Conservation (phyloP, 1,140 invertebrate species). For the Holcopasites calliopsidis region DNA sequence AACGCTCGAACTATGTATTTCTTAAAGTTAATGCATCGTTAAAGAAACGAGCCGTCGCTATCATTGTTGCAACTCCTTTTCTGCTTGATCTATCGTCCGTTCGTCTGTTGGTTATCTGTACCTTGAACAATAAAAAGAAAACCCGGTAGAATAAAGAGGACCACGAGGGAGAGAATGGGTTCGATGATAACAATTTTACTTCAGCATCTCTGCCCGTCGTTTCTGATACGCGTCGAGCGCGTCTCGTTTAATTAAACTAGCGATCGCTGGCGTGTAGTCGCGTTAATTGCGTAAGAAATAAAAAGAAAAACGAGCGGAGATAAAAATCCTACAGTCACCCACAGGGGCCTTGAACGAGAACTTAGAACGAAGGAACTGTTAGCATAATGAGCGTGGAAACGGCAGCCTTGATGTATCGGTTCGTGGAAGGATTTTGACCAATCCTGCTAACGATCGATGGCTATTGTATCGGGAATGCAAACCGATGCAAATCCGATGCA, state of each 20-base stretch:
- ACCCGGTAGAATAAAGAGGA: background rate
- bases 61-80: background rate
- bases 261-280: slow-evolving; percentile 19
- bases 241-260: slow-evolving; percentile 36
- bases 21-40: slow-evolving; percentile 23
- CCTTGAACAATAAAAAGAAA: background rate
- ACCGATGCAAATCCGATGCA: slow-evolving; percentile 14
- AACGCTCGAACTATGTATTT: slow-evolving; percentile 3
- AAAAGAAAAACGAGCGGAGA: slow-evolving; percentile 16
- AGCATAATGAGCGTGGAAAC: background rate
- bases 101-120: background rate
- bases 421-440: slow-evolving; percentile 33
- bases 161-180: too few relatives aligned
- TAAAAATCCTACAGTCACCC: slow-evolving; percentile 35
- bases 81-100: background rate
- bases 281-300: slow-evolving; percentile 26
- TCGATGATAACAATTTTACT: too few relatives aligned
- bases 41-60: slow-evolving; percentile 2
- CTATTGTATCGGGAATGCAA: slow-evolving; percentile 18
- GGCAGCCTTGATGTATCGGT: slow-evolving; percentile 30
- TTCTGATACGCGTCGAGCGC: too few relatives aligned
- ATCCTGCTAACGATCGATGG: background rate
- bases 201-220: too few relatives aligned
- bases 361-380: slow-evolving; percentile 41
- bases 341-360: slow-evolving; percentile 65